These are phyloP conservation scores for Thunnus maccoyii DNA, from an alignment of 2,113 vertebrate species.

Conservation along the genomic window DNA sequence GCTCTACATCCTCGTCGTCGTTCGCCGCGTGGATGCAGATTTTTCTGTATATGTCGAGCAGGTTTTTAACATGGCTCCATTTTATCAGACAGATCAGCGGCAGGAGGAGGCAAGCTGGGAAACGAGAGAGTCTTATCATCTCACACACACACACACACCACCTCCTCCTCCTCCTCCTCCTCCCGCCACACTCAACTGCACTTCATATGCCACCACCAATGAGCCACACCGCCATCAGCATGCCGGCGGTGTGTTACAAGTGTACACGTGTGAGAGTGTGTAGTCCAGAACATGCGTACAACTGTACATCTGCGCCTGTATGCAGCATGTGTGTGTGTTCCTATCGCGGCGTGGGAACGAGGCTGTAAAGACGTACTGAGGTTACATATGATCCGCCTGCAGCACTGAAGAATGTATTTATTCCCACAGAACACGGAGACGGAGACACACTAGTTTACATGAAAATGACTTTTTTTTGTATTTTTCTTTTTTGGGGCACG, in stretches of 20 bases:
- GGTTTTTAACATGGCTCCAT: constrained; percentile 2
- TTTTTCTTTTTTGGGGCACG: too few species aligned
- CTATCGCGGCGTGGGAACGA: neutral
- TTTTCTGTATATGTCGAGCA: neutral
- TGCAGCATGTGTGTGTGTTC: neutral
- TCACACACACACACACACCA: constrained; percentile 12
- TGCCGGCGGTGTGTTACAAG: neutral
- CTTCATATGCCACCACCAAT: constrained; percentile 3
- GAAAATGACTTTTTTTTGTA: too few species aligned
- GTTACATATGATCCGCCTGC: neutral
- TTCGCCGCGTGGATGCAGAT: neutral
- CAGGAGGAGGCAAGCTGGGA: neutral
- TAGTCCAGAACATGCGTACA: fast-evolving
- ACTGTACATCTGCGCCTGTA: neutral
- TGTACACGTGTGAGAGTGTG: neutral
- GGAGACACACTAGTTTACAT: neutral
- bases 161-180: neutral
- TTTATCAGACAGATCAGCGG: constrained; percentile 44
- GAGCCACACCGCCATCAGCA: constrained; percentile 1
- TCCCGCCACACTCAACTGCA: constrained; percentile 19
- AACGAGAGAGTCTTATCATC: constrained; percentile 17
- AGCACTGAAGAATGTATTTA: neutral
- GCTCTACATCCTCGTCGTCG: neutral
- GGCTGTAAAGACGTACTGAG: neutral
- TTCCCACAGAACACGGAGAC: too few species aligned